Percentiles rank a stretch among this genome's conserved stretches.
These are phyloP conservation scores for Invenusta paracnida DNA, from an alignment of 2,888 invertebrate species.

Conservation along the genomic window DNA sequence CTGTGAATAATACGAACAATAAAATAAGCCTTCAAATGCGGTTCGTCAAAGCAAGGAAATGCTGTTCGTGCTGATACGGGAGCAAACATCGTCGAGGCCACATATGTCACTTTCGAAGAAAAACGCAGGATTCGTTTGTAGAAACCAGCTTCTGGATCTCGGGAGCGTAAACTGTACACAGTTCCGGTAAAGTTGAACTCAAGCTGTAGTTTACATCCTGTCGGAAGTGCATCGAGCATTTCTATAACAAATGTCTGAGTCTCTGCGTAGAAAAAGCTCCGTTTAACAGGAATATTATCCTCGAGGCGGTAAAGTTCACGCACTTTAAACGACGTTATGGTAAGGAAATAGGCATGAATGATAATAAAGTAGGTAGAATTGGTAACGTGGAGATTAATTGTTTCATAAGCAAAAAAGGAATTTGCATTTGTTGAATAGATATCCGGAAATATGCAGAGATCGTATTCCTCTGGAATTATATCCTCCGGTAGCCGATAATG, in stretches of 20 bases:
- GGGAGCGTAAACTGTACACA: too few relatives aligned
- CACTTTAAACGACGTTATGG: not conserved
- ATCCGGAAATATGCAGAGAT: conserved; percentile 77
- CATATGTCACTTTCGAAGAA: not conserved
- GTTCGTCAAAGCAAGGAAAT: not conserved
- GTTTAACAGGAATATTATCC: too few relatives aligned
- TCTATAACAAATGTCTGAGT: not conserved
- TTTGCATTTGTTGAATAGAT: conserved; percentile 62
- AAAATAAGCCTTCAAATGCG: not conserved
- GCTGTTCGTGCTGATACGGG: not conserved
- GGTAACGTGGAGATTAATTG: not conserved
- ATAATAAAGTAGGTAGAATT: not conserved
- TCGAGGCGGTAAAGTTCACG: too few relatives aligned
- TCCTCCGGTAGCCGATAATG: conserved; percentile 69
- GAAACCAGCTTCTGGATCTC: not conserved
- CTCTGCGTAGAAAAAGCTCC: not conserved
- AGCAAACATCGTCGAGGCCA: not conserved
- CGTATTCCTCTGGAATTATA: conserved; percentile 80
- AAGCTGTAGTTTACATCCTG: not conserved
- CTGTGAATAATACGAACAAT: not conserved
- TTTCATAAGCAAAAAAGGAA: not conserved
- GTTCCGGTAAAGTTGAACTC: not conserved
- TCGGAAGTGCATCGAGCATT: not conserved
- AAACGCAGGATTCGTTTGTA: too few relatives aligned
- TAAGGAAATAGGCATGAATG: not conserved